Conservation (phyloP, 1,140 invertebrate genomes). For the Wiebesia pumilae region DNA sequence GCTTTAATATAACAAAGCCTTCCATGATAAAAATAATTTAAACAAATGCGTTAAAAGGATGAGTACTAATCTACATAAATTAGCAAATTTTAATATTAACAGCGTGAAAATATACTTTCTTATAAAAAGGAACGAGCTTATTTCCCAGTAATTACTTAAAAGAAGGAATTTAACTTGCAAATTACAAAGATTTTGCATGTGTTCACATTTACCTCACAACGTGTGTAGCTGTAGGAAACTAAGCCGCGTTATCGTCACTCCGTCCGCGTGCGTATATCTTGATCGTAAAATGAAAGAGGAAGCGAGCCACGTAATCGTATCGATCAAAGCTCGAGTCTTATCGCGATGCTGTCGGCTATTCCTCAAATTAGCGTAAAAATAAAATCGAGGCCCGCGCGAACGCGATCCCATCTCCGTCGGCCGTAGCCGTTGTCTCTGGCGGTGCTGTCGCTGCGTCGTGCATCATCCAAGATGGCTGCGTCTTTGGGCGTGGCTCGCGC, state of each 20-base stretch:
- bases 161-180: slow-evolving; percentile 10
- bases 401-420: not conserved
- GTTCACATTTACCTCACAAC: slow-evolving; percentile 25
- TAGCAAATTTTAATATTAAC: too few species aligned
- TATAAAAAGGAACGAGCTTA: not conserved
- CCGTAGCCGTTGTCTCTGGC: not conserved
- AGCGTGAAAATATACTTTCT: too few species aligned
- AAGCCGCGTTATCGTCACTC: not conserved
- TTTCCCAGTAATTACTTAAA: not conserved
- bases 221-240: too few species aligned
- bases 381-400: slow-evolving; percentile 17
- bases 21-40: not conserved
- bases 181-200: not conserved
- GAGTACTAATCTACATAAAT: not conserved
- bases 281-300: slow-evolving; percentile 19
- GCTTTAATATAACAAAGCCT: too few species aligned
- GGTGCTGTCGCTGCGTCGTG: slow-evolving; percentile 59
- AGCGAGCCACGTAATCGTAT: slow-evolving; percentile 5
- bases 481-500: slow-evolving; percentile 69
- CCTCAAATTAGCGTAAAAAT: slow-evolving; percentile 32
- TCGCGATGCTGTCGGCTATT: slow-evolving; percentile 9
- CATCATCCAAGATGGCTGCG: slow-evolving; percentile 71
- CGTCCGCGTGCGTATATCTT: slow-evolving; percentile 33
- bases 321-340: slow-evolving; percentile 8
- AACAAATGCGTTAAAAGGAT: not conserved